Evolutionary conservation across 2,113 vertebrate species (phyloP), one percentile per base, ranked within the genome.

Genomic region (Poeciliopsis turrubarensis): DNA sequence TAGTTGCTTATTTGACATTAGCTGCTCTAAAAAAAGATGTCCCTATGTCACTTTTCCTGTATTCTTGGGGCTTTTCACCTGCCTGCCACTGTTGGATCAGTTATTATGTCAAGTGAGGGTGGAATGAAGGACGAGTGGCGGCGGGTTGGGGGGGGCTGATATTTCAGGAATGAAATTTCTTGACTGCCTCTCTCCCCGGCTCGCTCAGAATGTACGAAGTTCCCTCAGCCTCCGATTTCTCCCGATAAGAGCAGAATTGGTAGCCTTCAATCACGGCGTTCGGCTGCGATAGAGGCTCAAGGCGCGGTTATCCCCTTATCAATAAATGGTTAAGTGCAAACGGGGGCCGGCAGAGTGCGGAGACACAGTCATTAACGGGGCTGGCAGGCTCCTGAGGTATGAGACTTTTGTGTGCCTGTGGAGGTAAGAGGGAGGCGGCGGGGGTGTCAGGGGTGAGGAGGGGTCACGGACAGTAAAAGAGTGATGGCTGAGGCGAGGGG

Each of bases 1-100:
- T 89, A 91, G 90, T 93, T 92, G 86, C 90, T 93, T 91, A 92
- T 89, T 91, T 87, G 85, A 91, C 90, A 89, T 86, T 85, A 87
- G 90, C 87, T 82, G 77, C 80, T 82, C 89, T 88, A 90, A 87
- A 87, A 91, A 92, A 90, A 89, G 87, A 85, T 81, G 84, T 81
- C 67, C 83, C 84, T 78, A 90, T 84, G 85, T 86, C 85, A 87
- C 77, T 78, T 87, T 81, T 73, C 51, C 57, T 73, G 34, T 29
- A 57, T 72, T 73, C 72, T 61, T 44, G 0, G 51, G 32, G 84
- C 34, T 72, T 83, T 87, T 86, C 82, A 87, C 85, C 87, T 90
- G 92, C 83, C 83, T 68, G 34, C 70, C 85, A 78, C 78, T 84
- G 90, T 90, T 82, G 85, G 88, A 89, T 87, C 86, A 79, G 85